Evolutionary conservation across 1,140 invertebrate genomes (phyloP).

Genomic region (Drosophila aff.): DNA sequence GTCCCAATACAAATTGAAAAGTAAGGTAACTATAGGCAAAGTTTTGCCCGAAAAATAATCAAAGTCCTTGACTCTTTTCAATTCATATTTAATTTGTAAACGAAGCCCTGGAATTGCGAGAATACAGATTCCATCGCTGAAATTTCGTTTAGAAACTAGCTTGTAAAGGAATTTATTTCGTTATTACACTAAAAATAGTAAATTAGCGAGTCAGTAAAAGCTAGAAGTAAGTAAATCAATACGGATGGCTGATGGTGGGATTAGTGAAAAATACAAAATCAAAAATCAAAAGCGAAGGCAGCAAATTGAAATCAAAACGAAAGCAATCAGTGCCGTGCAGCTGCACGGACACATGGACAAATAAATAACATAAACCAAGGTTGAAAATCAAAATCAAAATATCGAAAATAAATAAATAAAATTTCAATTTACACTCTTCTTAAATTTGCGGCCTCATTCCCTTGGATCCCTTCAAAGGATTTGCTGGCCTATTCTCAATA

Average conservation of each 20-base stretch:
- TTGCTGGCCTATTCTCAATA: neutral
- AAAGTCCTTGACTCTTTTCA: neutral
- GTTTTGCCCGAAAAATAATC: neutral
- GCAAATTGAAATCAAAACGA: constrained; percentile 30
- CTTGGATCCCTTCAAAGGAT: neutral
- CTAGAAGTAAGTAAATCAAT: constrained; percentile 1
- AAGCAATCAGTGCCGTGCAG: constrained; percentile 32
- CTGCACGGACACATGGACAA: constrained; percentile 15
- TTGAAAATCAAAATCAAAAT: constrained; percentile 40
- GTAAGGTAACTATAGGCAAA: neutral
- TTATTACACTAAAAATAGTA: neutral
- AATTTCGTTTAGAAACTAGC: neutral
- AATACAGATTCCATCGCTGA: neutral
- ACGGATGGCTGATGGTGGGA: constrained; percentile 1
- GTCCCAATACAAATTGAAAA: constrained; percentile 1
- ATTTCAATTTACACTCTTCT: constrained; percentile 40
- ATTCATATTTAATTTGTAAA: neutral
- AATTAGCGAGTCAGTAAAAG: neutral
- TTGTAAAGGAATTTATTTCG: no score
- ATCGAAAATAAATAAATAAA: constrained; percentile 47
- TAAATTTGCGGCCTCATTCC: neutral
- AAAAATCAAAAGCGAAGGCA: constrained; percentile 16
- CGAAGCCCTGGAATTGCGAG: neutral
- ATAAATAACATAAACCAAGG: constrained; percentile 26
- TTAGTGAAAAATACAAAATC: constrained; percentile 9